phyloP scores from a whole-genome alignment of 2,888 invertebrate species.

The Carpatolechia fugitivella region DNA sequence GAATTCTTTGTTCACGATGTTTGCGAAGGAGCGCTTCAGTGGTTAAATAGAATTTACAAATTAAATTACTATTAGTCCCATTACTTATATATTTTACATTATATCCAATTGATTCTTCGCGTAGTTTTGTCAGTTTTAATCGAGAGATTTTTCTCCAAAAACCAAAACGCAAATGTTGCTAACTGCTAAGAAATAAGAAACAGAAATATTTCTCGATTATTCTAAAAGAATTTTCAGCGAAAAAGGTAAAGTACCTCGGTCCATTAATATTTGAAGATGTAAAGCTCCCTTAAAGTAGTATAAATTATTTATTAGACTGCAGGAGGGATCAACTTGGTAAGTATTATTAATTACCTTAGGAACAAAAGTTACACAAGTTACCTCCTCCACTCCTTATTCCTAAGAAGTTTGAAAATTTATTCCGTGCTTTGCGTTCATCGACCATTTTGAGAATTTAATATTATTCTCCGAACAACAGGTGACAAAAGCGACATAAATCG shows the following conservation, averaged over 20 bases:
- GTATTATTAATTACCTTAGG: neutral
- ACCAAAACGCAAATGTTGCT: no score
- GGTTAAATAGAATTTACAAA: neutral
- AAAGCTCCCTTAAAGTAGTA: neutral
- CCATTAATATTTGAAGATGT: slow-evolving; percentile 10
- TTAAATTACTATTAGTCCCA: neutral
- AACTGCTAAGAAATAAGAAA: no score
- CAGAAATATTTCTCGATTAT: no score
- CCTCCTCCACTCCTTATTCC: no score
- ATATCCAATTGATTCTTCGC: no score
- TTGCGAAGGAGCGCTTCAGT: neutral
- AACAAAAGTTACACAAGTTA: neutral
- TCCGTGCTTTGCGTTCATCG: no score
- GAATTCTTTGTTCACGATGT: slow-evolving; percentile 11
- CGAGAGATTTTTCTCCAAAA: no score
- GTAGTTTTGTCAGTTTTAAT: no score
- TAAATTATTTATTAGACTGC: slow-evolving; percentile 7
- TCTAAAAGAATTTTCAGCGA: neutral
- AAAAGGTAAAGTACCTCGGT: neutral
- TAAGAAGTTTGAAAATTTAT: no score
- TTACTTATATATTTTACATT: neutral
- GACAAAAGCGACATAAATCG: no score
- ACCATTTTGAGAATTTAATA: no score
- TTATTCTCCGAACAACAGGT: no score
- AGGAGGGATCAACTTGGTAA: neutral